Percentiles rank a stretch among this genome's conserved stretches.
phyloP scores from a whole-genome alignment of 2,113 vertebrate genomes.

The Brachionichthys hirsutus region DNA sequence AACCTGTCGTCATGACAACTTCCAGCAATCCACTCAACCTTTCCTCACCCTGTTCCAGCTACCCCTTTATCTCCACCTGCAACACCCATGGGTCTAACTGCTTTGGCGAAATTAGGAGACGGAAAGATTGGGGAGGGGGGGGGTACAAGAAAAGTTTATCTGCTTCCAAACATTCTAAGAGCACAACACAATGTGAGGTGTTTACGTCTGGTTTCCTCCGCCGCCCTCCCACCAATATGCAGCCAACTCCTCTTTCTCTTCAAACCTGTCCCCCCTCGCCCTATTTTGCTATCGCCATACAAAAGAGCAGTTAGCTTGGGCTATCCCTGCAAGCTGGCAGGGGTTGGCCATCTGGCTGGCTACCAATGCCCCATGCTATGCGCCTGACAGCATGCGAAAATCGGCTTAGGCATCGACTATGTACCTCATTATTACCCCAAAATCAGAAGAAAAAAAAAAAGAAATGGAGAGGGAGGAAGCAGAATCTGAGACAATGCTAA shows the following conservation, averaged over 20 bases:
- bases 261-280: conserved; percentile 77
- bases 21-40: conserved; percentile 54
- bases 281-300: conserved; percentile 63
- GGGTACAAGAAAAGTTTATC: conserved; percentile 71
- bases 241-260: conserved; percentile 73
- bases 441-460: conserved; percentile 17
- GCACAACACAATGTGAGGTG: conserved; percentile 65
- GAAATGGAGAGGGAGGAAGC: not conserved
- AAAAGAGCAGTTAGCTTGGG: conserved; percentile 69
- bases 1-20: conserved; percentile 83
- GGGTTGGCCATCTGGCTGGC: conserved; percentile 76
- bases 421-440: conserved; percentile 44
- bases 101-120: conserved; percentile 46
- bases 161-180: conserved; percentile 34
- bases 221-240: conserved; percentile 72
- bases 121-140: conserved; percentile 60
- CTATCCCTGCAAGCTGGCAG: conserved; percentile 81
- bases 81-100: conserved; percentile 10
- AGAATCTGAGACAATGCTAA: conserved; percentile 13
- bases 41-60: conserved; percentile 35
- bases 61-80: conserved; percentile 10
- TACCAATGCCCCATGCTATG: conserved; percentile 65
- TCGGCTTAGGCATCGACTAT: conserved; percentile 61
- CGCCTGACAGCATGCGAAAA: conserved; percentile 68
- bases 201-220: conserved; percentile 79